Base-by-base conservation (phyloP, 2,797 vertebrate genomes). In the Discoglossus pictus region DNA sequence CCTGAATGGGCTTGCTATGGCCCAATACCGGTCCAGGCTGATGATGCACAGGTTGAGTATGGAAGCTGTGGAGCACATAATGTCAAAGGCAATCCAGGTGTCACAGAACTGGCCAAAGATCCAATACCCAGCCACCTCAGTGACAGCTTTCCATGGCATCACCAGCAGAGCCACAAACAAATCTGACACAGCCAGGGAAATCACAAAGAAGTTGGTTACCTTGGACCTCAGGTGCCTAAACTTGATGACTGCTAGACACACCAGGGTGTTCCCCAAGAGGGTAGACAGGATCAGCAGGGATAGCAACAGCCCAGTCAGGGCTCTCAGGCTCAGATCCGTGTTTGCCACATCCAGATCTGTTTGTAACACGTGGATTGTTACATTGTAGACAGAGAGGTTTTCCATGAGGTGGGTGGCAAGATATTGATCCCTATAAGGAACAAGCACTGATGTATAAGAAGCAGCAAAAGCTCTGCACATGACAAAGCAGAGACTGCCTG, bases 41-140 rank as follows among this genome's bases (percentile, higher is more conserved):
- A 93, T 92, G 55, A 93, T 86, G 74, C 90, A 90, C 64, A 94
- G 73, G 63, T 91, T 86, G n/a, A 92, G 79, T 77, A 92, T 92
- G 12, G 91, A 93, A 1, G 91, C 88, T 0, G 92, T 92, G 74
- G 89, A 91, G 74, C 90, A 91, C 88, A 85, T 88, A 70, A 92
- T 92, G 80, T 92, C 92, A 3, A 91, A 93, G 18, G 91, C 90
- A 52, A 93, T 89, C 91, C 92, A 93, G 12, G 90, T 60, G 3
- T 86, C 87, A 1, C 92, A 91, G 34, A 93, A 93, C 0, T 79
- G 65, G 0, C 91, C 91, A 0, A 92, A 93, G 4, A 90, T 82
- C 91, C 90, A 91, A 12, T 81, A 86, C 1, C 90, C 87, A 0
- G 73, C 78, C 36, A 90, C 89, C 68, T 89, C 82, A 0, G 82